These are phyloP conservation scores for Lucilia sericata DNA, from an alignment of 1,140 invertebrate genomes.

Conservation along the genomic window DNA sequence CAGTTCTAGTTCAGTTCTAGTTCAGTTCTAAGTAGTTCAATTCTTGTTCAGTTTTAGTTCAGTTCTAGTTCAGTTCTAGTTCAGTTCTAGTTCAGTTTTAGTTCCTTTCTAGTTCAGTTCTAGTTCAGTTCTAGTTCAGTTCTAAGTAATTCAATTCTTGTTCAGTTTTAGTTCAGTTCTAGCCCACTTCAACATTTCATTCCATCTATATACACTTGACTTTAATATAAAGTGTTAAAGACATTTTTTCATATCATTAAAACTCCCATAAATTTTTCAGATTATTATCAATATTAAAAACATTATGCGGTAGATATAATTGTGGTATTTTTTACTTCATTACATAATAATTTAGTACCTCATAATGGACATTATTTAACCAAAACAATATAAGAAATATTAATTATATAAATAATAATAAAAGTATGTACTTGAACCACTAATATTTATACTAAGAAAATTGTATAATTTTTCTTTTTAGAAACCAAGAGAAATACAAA, in stretches of 20 bases:
- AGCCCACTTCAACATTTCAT: neutral
- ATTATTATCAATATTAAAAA: neutral
- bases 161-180: too few species aligned
- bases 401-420: neutral
- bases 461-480: neutral
- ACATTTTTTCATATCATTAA: conserved; percentile 11
- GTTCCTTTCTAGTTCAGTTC: too few species aligned
- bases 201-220: neutral
- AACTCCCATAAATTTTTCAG: neutral
- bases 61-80: too few species aligned
- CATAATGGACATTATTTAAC: neutral
- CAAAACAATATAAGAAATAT: neutral
- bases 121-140: too few species aligned
- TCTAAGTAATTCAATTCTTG: too few species aligned
- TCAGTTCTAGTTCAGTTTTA: too few species aligned
- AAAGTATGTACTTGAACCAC: neutral
- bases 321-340: neutral
- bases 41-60: too few species aligned
- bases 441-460: neutral
- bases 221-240: neutral
- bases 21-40: too few species aligned
- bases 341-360: neutral
- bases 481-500: neutral
- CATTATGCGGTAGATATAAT: conserved; percentile 22
- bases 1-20: too few species aligned